Conservation (phyloP, 2,797 vertebrate species). For the Prunella strophiata region DNA sequence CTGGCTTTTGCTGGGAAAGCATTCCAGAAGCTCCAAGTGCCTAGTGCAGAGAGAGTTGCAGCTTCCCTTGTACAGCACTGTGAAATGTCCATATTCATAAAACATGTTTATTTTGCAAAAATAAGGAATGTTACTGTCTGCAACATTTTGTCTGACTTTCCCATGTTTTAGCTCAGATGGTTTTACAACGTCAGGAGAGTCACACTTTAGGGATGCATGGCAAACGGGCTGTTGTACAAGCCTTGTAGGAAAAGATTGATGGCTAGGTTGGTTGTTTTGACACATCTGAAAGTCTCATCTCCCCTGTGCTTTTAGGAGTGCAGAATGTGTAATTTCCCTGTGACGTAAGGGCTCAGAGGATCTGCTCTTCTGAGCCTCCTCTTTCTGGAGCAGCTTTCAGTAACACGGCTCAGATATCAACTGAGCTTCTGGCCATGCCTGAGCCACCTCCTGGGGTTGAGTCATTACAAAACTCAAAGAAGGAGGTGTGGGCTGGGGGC, state of each 20-base stretch:
- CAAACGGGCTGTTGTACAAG: neutral
- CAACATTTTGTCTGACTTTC: neutral
- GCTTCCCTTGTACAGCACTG: neutral
- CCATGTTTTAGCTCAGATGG: neutral
- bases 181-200: neutral
- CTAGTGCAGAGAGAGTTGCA: neutral
- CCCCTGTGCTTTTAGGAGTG: neutral
- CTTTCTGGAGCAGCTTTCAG: constrained; percentile 33
- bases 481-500: neutral
- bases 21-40: neutral
- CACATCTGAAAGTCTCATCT: neutral
- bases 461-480: neutral
- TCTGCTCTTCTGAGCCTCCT: neutral
- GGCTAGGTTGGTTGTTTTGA: constrained; percentile 7
- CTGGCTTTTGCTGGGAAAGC: neutral
- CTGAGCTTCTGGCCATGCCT: neutral
- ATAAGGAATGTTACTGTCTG: neutral
- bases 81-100: fast-evolving
- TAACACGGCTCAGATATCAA: neutral
- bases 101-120: neutral
- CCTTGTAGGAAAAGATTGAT: constrained; percentile 9
- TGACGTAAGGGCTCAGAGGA: neutral
- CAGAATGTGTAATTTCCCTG: neutral
- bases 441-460: neutral
- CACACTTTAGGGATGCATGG: fast-evolving